These are phyloP conservation scores for Leptopilina boulardi DNA, from an alignment of 1,140 invertebrate genomes.

Conservation along the genomic window DNA sequence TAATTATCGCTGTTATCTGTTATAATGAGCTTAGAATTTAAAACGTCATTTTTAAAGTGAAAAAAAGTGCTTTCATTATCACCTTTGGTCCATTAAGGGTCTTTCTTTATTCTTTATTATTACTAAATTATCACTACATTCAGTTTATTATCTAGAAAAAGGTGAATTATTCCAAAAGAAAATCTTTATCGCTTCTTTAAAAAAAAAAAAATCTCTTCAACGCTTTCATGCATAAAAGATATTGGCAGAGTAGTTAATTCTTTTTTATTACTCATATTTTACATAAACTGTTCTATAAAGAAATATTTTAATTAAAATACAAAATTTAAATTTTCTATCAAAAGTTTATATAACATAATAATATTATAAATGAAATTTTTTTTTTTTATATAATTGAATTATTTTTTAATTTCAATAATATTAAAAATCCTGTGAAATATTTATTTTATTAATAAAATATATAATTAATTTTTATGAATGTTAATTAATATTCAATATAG, in stretches of 20 bases:
- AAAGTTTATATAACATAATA: too few relatives aligned
- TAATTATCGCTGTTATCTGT: not conserved
- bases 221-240: conserved; percentile 7
- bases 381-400: too few relatives aligned
- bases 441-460: too few relatives aligned
- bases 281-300: not conserved
- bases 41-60: not conserved
- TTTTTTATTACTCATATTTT: not conserved
- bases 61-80: not conserved
- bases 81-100: not conserved
- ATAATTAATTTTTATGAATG: too few relatives aligned
- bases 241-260: not conserved
- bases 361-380: too few relatives aligned
- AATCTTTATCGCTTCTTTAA: not conserved
- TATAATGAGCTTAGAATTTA: not conserved
- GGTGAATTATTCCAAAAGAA: conserved; percentile 3
- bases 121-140: not conserved
- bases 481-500: too few relatives aligned
- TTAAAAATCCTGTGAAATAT: too few relatives aligned
- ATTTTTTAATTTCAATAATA: too few relatives aligned
- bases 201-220: not conserved
- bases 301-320: too few relatives aligned
- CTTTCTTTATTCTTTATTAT: not conserved
- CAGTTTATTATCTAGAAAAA: not conserved
- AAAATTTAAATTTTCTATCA: too few relatives aligned